Evolutionary conservation across 2,113 vertebrate genomes (phyloP).

Genomic region (Turnix velox): DNA sequence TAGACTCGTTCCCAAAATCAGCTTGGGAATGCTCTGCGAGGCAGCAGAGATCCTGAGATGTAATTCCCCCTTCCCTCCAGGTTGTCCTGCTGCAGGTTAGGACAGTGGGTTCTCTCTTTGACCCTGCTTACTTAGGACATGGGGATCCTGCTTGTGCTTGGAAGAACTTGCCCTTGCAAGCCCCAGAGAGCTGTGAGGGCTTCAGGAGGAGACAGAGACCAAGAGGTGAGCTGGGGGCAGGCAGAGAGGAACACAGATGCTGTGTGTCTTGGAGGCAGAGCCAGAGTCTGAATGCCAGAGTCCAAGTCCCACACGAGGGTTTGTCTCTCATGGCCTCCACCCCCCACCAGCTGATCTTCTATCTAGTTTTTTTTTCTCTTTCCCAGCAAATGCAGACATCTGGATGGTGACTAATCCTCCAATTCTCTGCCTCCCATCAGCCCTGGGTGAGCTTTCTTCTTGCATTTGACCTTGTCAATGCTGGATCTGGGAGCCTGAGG

Average conservation of each 20-base stretch:
- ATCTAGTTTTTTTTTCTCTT: neutral
- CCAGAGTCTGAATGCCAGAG: neutral
- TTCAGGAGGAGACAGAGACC: neutral
- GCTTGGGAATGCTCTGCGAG: neutral
- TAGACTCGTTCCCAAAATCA: neutral
- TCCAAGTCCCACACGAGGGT: neutral
- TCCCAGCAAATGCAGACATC: neutral
- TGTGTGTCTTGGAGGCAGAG: neutral
- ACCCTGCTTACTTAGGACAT: rapidly evolving
- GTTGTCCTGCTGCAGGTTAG: neutral
- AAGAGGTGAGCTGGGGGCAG: neutral
- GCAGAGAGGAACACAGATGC: neutral
- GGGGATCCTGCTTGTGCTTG: neutral
- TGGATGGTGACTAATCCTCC: constrained; percentile 44
- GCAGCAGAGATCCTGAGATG: neutral
- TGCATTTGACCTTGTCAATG: constrained; percentile 7
- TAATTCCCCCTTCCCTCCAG: neutral
- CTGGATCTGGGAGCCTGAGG: neutral
- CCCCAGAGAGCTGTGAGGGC: neutral
- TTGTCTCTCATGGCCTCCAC: neutral
- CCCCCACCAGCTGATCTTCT: neutral
- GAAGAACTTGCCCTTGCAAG: neutral
- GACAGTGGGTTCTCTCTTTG: neutral
- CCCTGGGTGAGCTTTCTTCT: neutral
- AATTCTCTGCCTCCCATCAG: neutral